phyloP scores from a whole-genome alignment of 2,888 invertebrate species.

The Dynastes maya region DNA sequence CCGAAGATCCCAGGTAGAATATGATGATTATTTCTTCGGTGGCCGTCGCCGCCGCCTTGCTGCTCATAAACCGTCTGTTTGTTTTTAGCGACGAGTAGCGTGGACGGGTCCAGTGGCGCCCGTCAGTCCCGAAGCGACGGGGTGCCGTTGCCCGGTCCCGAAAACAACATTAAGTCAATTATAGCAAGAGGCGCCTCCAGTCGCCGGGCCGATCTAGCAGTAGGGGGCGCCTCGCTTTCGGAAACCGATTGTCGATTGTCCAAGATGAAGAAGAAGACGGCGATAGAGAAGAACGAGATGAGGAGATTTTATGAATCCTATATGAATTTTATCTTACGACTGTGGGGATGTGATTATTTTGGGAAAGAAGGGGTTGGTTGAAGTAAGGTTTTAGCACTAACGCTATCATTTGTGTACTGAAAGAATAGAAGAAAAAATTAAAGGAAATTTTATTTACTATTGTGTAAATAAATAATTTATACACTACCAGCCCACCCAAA shows the following conservation, averaged over 20 bases:
- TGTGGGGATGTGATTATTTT: not conserved
- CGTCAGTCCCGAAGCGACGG: slow-evolving; percentile 64
- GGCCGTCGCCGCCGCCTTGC: not conserved
- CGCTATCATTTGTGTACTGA: not conserved
- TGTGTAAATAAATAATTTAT: too few species aligned
- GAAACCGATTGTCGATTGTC: not conserved
- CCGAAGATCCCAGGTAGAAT: slow-evolving; percentile 23
- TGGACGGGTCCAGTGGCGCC: slow-evolving; percentile 65
- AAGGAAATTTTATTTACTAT: too few species aligned
- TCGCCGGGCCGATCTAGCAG: slow-evolving; percentile 21
- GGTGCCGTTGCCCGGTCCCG: slow-evolving; percentile 58
- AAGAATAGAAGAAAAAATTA: not conserved
- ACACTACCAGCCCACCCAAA: too few species aligned
- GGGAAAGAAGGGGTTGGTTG: not conserved
- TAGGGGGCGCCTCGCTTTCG: slow-evolving; percentile 12
- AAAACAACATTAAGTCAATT: slow-evolving; percentile 60
- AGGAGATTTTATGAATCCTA: not conserved
- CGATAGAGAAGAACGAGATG: not conserved
- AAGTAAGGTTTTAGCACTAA: not conserved
- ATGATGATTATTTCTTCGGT: slow-evolving; percentile 11
- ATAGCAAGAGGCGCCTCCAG: slow-evolving; percentile 58
- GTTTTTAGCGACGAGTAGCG: slow-evolving; percentile 59
- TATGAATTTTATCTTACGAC: not conserved
- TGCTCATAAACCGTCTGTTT: not conserved
- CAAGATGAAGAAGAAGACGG: not conserved